These are phyloP conservation scores for Acipenser oxyrinchus DNA, from an alignment of 2,797 vertebrate species.

Conservation along the genomic window DNA sequence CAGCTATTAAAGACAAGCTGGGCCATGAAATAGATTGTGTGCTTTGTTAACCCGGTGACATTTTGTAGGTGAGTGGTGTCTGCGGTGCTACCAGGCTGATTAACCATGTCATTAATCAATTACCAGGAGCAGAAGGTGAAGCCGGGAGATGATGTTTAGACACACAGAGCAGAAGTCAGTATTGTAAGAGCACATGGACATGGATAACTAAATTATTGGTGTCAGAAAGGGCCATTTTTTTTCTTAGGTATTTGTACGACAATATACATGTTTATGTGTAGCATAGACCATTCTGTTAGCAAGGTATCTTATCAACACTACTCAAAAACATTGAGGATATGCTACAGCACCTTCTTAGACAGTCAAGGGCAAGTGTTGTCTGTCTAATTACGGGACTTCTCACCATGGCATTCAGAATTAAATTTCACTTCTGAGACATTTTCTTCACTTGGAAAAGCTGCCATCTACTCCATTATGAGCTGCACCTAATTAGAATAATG, in stretches of 20 bases:
- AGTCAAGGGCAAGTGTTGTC: no score
- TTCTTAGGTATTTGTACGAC: constrained; percentile 46
- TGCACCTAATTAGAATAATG: no score
- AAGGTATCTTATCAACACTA: no score
- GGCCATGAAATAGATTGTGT: constrained; percentile 10
- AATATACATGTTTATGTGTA: constrained; percentile 31
- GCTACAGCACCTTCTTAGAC: no score
- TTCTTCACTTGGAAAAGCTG: no score
- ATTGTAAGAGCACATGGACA: constrained; percentile 29
- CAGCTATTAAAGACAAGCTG: constrained; percentile 25
- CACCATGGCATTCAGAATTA: no score
- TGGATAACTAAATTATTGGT: constrained; percentile 49
- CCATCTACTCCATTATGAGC: no score
- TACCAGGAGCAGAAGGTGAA: constrained; percentile 35
- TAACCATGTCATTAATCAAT: constrained; percentile 34
- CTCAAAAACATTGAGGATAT: no score
- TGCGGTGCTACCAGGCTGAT: constrained; percentile 33
- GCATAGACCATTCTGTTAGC: not conserved
- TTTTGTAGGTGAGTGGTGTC: constrained; percentile 28
- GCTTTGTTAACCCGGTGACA: constrained; percentile 32
- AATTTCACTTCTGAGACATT: no score
- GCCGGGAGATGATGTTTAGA: constrained; percentile 38
- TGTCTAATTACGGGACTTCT: no score
- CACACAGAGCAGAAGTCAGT: constrained; percentile 30
- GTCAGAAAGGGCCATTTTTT: constrained; percentile 36